phyloP scores from a whole-genome alignment of 2,113 vertebrate genomes.

The Toxotes jaculatrix region DNA sequence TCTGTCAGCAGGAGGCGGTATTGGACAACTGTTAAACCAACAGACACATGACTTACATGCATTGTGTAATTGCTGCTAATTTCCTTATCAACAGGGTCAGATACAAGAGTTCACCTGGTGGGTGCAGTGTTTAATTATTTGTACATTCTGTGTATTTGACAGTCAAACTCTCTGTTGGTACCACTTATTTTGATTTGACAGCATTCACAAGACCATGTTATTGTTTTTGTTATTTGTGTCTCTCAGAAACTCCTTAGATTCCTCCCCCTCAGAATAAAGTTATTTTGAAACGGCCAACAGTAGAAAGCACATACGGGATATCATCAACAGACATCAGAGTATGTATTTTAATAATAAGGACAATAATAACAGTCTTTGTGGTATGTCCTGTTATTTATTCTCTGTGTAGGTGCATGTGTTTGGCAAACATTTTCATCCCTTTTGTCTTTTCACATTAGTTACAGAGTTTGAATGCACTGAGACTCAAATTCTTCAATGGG shows the following conservation, averaged over 20 bases:
- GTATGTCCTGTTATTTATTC: neutral
- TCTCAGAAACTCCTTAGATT: too few species aligned
- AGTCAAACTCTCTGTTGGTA: neutral
- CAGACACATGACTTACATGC: neutral
- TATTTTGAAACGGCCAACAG: too few species aligned
- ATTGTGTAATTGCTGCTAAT: neutral
- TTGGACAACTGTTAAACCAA: slow-evolving; percentile 23
- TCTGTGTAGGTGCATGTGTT: neutral
- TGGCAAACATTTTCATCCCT: neutral
- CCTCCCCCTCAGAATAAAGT: too few species aligned
- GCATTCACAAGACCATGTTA: neutral
- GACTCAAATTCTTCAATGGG: neutral
- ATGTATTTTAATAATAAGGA: neutral
- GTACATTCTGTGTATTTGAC: neutral
- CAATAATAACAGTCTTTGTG: too few species aligned
- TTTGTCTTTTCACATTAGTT: neutral
- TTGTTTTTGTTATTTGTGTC: neutral
- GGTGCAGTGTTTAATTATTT: neutral
- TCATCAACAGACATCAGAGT: too few species aligned
- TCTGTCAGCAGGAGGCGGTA: slow-evolving; percentile 61
- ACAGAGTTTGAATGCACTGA: neutral
- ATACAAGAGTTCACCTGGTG: neutral
- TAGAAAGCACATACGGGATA: too few species aligned
- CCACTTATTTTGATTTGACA: neutral
- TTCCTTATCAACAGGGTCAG: neutral